A percentile compares a stretch with the other conserved stretches of the same genome.
Conservation (phyloP, 2,797 vertebrate genomes). For the Phoeniculus purpureus region DNA sequence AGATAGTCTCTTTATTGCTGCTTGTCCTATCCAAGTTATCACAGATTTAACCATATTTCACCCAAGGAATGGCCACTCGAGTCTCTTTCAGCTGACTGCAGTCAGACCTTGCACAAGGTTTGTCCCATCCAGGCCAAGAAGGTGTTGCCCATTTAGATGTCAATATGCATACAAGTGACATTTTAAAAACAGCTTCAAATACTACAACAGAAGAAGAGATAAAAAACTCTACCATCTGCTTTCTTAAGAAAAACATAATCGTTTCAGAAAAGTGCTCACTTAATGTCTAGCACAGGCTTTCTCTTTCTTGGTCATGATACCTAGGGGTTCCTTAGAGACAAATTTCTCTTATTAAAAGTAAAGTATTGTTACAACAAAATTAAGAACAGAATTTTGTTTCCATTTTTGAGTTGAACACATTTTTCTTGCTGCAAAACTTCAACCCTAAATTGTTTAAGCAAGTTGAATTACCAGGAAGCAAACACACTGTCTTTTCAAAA, state of each 20-base stretch:
- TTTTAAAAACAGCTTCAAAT: not conserved
- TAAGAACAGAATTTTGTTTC: not conserved
- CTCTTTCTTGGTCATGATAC: not conserved
- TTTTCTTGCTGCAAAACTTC: not conserved
- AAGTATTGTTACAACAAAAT: not conserved
- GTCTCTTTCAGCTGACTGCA: not conserved
- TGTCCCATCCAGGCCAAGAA: not conserved
- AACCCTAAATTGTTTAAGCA: not conserved
- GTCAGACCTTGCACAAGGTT: not conserved
- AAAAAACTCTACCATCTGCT: not conserved
- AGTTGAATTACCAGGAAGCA: not conserved
- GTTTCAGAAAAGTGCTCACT: not conserved
- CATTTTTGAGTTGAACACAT: not conserved
- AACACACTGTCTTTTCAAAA: not conserved
- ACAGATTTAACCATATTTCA: not conserved
- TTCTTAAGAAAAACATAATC: not conserved
- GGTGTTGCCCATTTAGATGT: not conserved
- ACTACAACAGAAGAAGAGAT: not conserved
- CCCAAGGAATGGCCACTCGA: not conserved
- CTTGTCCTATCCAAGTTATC: not conserved
- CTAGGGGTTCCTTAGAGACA: not conserved
- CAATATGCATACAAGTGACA: not conserved
- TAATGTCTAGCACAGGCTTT: not conserved
- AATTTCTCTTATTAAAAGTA: not conserved
- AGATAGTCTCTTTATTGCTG: not conserved